These are phyloP conservation scores for Amphiduros pacificus DNA, from an alignment of 2,888 invertebrate species.

Conservation along the genomic window DNA sequence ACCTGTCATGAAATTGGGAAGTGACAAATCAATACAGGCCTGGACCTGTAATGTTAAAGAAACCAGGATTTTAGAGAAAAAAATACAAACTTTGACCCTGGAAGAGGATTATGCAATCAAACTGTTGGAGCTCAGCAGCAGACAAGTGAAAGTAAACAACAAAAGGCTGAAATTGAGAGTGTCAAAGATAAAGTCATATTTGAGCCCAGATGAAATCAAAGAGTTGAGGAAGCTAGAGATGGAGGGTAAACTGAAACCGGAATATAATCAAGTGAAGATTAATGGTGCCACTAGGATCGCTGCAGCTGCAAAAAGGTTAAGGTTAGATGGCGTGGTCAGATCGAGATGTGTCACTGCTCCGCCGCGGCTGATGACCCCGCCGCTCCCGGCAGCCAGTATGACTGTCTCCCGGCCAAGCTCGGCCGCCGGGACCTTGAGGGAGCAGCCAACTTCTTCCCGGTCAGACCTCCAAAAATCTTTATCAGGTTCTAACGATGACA, in stretches of 20 bases:
- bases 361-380: neutral
- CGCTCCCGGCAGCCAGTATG: neutral
- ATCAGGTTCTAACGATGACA: too few relatives aligned
- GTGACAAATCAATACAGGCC: too few relatives aligned
- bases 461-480: too few relatives aligned
- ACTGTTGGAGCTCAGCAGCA: slow-evolving; percentile 45
- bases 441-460: neutral
- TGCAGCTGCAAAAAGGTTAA: slow-evolving; percentile 41
- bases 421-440: neutral
- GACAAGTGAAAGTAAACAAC: slow-evolving; percentile 44
- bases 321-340: slow-evolving; percentile 21
- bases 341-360: neutral
- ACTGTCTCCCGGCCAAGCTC: neutral
- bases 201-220: slow-evolving; percentile 41
- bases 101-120: slow-evolving; percentile 45
- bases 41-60: slow-evolving; percentile 48
- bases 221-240: slow-evolving; percentile 40
- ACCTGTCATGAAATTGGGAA: too few relatives aligned
- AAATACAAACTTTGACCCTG: slow-evolving; percentile 38
- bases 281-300: slow-evolving; percentile 43
- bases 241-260: slow-evolving; percentile 38
- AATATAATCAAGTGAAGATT: slow-evolving; percentile 33
- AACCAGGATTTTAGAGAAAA: slow-evolving; percentile 46
- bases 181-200: slow-evolving; percentile 41
- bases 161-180: slow-evolving; percentile 46